These are phyloP conservation scores for Drosophila nasuta DNA, from an alignment of 1,140 invertebrate species.

Conservation along the genomic window DNA sequence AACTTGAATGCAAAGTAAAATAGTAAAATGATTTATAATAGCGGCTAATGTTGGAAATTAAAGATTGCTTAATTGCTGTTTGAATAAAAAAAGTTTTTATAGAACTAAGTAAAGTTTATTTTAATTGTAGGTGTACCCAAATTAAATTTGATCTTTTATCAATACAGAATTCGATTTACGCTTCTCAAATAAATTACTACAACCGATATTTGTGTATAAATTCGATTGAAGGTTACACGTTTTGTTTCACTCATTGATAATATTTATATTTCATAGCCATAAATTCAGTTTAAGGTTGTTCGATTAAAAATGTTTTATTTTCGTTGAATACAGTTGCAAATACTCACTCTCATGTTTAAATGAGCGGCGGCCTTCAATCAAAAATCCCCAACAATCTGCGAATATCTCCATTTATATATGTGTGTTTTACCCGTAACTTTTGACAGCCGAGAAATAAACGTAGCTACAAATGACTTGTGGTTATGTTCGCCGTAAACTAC, in stretches of 20 bases:
- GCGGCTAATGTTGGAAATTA: background rate
- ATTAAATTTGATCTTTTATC: too few relatives aligned
- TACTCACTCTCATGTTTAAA: background rate
- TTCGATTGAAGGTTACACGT: background rate
- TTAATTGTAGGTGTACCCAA: too few relatives aligned
- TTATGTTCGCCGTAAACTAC: conserved; percentile 59
- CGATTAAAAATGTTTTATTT: background rate
- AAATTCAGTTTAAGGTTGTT: conserved; percentile 5
- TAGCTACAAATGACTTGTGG: conserved; percentile 59
- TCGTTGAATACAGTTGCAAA: conserved; percentile 7
- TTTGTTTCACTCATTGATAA: conserved; percentile 2
- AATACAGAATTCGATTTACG: background rate
- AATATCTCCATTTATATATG: conserved; percentile 20
- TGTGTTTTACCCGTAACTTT: conserved; percentile 25
- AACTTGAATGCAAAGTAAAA: background rate
- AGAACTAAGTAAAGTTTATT: too few relatives aligned
- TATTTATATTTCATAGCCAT: conserved; percentile 1
- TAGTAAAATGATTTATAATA: background rate
- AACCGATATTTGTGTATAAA: background rate
- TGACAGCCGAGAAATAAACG: conserved; percentile 59
- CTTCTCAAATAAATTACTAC: background rate
- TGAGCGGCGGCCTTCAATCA: conserved; percentile 29
- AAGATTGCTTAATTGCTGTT: too few relatives aligned
- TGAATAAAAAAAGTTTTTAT: too few relatives aligned
- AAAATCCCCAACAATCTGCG: conserved; percentile 3